phyloP scores from a whole-genome alignment of 2,888 invertebrate species.

The Melanotus villosus region DNA sequence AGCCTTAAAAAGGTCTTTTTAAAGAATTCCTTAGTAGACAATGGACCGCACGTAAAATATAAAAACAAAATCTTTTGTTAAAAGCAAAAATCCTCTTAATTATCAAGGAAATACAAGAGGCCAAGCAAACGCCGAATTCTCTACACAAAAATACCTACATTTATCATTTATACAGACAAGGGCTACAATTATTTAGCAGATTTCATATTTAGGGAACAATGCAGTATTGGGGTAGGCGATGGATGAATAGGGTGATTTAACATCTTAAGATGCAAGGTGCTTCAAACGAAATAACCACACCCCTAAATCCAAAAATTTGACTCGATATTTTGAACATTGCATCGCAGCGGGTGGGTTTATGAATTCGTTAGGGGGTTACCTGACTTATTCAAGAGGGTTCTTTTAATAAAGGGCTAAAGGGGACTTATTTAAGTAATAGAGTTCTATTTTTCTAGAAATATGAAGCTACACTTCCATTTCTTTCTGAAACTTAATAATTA shows the following conservation, averaged over 20 bases:
- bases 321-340: slow-evolving; percentile 60
- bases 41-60: not conserved
- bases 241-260: slow-evolving; percentile 60
- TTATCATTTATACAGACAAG: slow-evolving; percentile 53
- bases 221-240: slow-evolving; percentile 46
- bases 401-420: not conserved
- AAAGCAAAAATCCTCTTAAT: slow-evolving; percentile 30
- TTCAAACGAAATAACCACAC: slow-evolving; percentile 62
- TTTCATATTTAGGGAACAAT: slow-evolving; percentile 63
- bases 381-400: slow-evolving; percentile 29
- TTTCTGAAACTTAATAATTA: too few relatives aligned
- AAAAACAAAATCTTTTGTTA: slow-evolving; percentile 21
- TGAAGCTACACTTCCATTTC: not conserved
- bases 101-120: slow-evolving; percentile 21
- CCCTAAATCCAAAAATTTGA: slow-evolving; percentile 59
- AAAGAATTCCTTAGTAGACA: not conserved
- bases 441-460: not conserved
- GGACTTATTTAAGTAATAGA: not conserved
- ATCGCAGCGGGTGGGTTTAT: slow-evolving; percentile 57
- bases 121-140: not conserved
- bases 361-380: slow-evolving; percentile 35
- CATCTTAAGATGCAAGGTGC: slow-evolving; percentile 63
- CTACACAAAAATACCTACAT: slow-evolving; percentile 43
- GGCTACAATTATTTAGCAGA: slow-evolving; percentile 59
- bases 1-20: not conserved